Percentiles rank a stretch among this genome's conserved stretches.
phyloP scores from a whole-genome alignment of 2,888 invertebrate genomes.

The Trichopoda pennipes region DNA sequence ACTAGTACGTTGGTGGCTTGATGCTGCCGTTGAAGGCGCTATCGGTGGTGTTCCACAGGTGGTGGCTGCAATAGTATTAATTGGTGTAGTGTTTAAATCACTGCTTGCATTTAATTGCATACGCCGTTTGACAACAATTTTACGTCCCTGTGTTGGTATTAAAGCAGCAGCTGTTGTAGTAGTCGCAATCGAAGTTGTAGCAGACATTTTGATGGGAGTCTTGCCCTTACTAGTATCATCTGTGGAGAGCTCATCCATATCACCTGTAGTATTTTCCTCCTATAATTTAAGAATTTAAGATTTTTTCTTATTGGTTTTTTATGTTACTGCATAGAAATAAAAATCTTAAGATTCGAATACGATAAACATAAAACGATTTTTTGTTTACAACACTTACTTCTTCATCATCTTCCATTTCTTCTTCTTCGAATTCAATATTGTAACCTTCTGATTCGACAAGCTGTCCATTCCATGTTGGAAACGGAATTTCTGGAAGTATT shows the following conservation, averaged over 20 bases:
- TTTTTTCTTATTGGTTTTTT: too few species aligned
- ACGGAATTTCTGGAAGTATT: constrained; percentile 86
- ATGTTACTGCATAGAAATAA: too few species aligned
- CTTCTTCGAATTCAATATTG: constrained; percentile 82
- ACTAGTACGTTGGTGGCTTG: constrained; percentile 53
- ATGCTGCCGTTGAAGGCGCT: constrained; percentile 27
- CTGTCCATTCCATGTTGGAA: constrained; percentile 89
- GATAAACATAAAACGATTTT: neutral
- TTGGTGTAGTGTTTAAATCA: constrained; percentile 56
- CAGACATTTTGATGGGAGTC: constrained; percentile 68
- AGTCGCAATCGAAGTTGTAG: constrained; percentile 58
- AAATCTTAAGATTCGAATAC: too few species aligned
- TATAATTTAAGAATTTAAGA: constrained; percentile 66
- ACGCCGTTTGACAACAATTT: constrained; percentile 77
- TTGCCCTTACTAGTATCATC: constrained; percentile 72
- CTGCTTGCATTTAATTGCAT: constrained; percentile 72
- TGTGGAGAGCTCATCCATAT: constrained; percentile 73
- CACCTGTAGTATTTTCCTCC: constrained; percentile 73
- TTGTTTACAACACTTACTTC: constrained; percentile 73
- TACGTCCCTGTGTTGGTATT: constrained; percentile 73
- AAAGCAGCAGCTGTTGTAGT: constrained; percentile 69
- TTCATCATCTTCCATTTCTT: constrained; percentile 82
- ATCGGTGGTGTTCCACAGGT: constrained; percentile 55
- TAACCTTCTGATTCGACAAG: constrained; percentile 84
- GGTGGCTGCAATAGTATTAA: constrained; percentile 29